Evolutionary conservation across 2,888 invertebrate genomes (phyloP).

Genomic region (Sthenelais limicola): DNA sequence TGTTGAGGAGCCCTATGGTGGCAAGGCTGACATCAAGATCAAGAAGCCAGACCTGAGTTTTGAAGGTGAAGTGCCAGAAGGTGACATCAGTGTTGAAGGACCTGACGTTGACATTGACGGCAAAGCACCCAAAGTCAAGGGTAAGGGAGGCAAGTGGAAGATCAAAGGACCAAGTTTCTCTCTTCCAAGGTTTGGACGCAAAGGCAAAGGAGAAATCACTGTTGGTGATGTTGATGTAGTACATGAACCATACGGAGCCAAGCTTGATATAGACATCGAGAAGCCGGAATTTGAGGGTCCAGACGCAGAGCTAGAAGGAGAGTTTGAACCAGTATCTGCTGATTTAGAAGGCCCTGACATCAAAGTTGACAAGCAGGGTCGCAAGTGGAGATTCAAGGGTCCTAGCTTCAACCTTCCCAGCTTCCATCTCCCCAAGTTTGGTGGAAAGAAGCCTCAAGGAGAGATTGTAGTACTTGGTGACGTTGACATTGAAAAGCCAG

Average conservation of each 20-base stretch:
- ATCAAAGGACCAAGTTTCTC: conserved; percentile 27
- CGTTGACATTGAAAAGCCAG: no score
- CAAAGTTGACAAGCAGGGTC: conserved; percentile 1
- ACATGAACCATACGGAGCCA: no score
- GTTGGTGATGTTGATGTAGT: conserved; percentile 36
- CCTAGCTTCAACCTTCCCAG: no score
- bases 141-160: conserved; percentile 13
- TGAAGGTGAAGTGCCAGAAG: conserved; percentile 12
- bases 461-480: no score
- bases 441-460: no score
- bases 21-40: conserved; percentile 4
- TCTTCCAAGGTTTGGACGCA: not conserved
- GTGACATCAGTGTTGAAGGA: conserved; percentile 3
- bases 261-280: not conserved
- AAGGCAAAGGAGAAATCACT: conserved; percentile 20
- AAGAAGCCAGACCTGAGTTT: conserved; percentile 11
- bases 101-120: conserved; percentile 12
- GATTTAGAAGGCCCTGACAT: conserved; percentile 16
- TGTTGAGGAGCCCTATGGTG: conserved; percentile 10
- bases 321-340: no score
- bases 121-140: conserved; percentile 1
- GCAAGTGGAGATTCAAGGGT: conserved; percentile 23
- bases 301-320: conserved; percentile 7
- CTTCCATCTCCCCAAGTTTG: no score
- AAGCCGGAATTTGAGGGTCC: conserved; percentile 12